Evolutionary conservation across 2,797 vertebrate genomes (phyloP).

Genomic region (Leuciscus waleckii): DNA sequence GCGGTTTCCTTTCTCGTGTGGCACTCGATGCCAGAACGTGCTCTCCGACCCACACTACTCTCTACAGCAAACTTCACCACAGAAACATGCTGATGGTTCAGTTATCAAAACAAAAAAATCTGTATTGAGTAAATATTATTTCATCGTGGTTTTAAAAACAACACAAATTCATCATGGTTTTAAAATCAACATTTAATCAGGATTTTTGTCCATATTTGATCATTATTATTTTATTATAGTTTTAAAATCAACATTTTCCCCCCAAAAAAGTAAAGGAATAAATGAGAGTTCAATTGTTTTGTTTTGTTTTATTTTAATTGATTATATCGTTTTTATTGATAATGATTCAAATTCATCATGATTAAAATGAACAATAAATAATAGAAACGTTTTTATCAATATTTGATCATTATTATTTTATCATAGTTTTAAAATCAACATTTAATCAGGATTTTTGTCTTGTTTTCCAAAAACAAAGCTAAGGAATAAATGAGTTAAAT

Average conservation of each 20-base stretch:
- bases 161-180: background rate
- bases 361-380: too few relatives aligned
- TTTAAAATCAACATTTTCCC: background rate
- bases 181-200: background rate
- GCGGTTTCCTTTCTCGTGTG: slow-evolving; percentile 38
- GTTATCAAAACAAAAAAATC: too few relatives aligned
- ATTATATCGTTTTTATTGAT: background rate
- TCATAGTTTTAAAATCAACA: background rate
- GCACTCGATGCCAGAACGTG: slow-evolving; percentile 10
- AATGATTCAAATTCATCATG: too few relatives aligned
- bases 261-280: background rate
- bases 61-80: slow-evolving; percentile 36
- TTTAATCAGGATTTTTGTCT: background rate
- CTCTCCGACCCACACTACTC: background rate
- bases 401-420: background rate
- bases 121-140: background rate
- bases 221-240: background rate
- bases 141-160: background rate
- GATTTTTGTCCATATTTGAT: background rate
- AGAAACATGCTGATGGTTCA: background rate
- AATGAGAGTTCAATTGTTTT: background rate
- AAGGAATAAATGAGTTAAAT: background rate
- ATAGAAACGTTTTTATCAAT: background rate
- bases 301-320: background rate
- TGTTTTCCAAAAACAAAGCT: background rate